Evolutionary conservation across 2,797 vertebrate species (phyloP), one percentile per base, ranked within the genome.

Genomic region (Pipistrellus pygmaeus): DNA sequence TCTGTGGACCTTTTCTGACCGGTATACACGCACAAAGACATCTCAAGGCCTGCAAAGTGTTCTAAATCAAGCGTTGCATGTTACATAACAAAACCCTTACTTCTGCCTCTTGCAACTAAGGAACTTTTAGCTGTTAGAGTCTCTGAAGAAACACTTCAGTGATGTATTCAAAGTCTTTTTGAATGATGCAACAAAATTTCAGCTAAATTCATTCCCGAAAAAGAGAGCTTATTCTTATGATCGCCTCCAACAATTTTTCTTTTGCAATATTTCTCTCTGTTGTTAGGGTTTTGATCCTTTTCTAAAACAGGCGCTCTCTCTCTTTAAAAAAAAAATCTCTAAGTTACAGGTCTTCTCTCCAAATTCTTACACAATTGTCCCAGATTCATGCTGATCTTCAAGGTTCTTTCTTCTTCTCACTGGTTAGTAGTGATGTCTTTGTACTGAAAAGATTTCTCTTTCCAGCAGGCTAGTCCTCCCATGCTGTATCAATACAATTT

Each of bases 131-230:
- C 66, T 95, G 76, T 90, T 72, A 83, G 85, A 82, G 48, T 77
- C 76, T 87, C 95, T 91, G 89, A 95, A 96, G 75, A 96, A 91
- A 46, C 23, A 18, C 35, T 96, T 95, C 83, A 95, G 21, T 90
- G 93, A 83, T 90, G 25, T 88, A 91, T 88, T 96, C 94, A 80
- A 96, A 97, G 51, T 71, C 72, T 93, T 95, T 95, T 89, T 73
- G 53, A 96, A 94, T 93, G 92, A 81, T 80, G 68, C 85, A 73
- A 94, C 60, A 93, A 93, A 88, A 83, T 96, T 96, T 94, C 84
- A 91, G 88, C 90, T 86, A 91, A 95, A 83, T 95, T 94, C 88
- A 92, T 93, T 92, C 81, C 72, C 75, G 72, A 35, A 90, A 85
- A 68, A 88, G 25, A 87, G 55, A 78, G 84, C 73, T 76, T 94